Evolutionary conservation across 2,113 vertebrate genomes (phyloP).

Genomic region (Boulengeromyrus knoepffleri): DNA sequence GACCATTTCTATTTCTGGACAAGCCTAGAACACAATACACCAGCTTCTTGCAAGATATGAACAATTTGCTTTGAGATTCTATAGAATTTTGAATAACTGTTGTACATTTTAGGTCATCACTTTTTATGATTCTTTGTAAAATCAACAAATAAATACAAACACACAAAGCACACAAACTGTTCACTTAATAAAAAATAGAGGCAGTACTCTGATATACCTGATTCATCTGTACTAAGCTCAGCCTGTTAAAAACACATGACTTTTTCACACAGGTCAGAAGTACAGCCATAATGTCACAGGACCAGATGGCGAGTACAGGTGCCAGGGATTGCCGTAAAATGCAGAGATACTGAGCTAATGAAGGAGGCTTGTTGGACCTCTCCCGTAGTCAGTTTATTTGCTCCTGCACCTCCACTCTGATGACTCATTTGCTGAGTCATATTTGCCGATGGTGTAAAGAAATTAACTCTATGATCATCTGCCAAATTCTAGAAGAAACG

Average conservation of each 20-base stretch:
- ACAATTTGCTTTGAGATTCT: background rate
- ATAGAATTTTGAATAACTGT: background rate
- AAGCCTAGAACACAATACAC: background rate
- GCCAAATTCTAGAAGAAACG: no score
- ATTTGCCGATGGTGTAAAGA: no score
- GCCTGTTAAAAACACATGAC: background rate
- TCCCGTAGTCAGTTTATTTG: background rate
- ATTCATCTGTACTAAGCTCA: background rate
- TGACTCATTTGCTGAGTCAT: background rate
- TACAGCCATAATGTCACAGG: background rate
- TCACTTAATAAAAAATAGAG: background rate
- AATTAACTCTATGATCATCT: no score
- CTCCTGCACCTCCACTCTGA: background rate
- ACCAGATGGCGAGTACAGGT: background rate
- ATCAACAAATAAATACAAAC: background rate
- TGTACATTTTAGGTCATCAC: background rate
- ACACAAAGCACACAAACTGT: background rate
- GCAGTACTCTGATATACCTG: background rate
- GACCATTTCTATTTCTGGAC: background rate
- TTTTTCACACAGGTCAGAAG: background rate
- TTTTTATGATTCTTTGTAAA: background rate
- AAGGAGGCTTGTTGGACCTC: background rate
- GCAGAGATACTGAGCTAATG: background rate
- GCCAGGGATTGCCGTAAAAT: background rate
- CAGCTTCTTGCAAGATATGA: background rate